Evolutionary conservation across 2,888 invertebrate genomes (phyloP), one percentile per base, ranked within the genome.

Genomic region (Blastobasis lacticolella): DNA sequence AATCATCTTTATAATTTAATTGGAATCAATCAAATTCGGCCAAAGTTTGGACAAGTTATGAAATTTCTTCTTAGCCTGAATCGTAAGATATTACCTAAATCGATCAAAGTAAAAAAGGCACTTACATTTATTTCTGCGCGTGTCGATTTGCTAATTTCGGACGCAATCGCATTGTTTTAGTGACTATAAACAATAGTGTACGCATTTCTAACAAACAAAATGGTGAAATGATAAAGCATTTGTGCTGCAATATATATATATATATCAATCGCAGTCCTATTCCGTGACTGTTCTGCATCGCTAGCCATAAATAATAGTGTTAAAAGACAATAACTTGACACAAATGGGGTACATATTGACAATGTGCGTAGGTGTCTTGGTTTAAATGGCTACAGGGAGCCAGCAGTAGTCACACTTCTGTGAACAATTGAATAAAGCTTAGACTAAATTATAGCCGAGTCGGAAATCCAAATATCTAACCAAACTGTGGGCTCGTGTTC

Each of bases 301-400:
- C 38, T 36, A 36, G 38, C 6, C 10, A 54, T 54, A 54, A 54
- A 54, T 55, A 54, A 50, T 52, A 60, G 58, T 57, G 57, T 56
- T 54, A 52, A 62, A 66, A 23, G 66, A 74, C 74, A 72, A 73
- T 71, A 69, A 71, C 65, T 69, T 69, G 73, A 69, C 74, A 72
- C 68, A 67, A 67, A 67, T 67, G 60, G 60, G 65, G 67, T 69
- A 69, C 69, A 64, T 64, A 63, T 63, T 64, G 59, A 62, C 60
- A 46, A 45, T 38, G 43, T 10, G 54, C 49, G 57, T 57, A 51
- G 55, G 57, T 51, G 56, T 46, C 23, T 23, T 23, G 23, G 23
- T 23, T 23, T 23, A 23, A 23, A 23, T 23, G 36, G 48, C 48
- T 37, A 48, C 48, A n/a, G 48, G 9, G 48, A 10, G 10, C 4